A percentile compares a stretch with the other conserved stretches of the same genome.
phyloP scores from a whole-genome alignment of 2,888 invertebrate species.

The Sylvicola cinctus region DNA sequence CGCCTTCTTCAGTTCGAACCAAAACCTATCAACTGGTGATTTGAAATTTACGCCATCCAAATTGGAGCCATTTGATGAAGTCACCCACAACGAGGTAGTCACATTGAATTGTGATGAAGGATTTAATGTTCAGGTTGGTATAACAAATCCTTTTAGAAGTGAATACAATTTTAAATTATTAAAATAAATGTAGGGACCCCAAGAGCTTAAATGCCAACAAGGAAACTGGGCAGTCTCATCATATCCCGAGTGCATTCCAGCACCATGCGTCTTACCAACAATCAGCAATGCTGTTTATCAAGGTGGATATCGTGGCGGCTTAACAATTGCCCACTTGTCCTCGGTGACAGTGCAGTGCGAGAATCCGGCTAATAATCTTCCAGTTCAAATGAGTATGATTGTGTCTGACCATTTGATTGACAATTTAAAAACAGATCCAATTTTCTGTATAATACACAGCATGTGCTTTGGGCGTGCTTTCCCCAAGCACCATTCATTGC shows the following conservation, averaged over 20 bases:
- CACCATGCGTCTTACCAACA: slow-evolving; percentile 21
- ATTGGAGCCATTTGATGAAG: slow-evolving; percentile 24
- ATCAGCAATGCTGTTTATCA: slow-evolving; percentile 21
- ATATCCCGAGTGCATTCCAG: slow-evolving; percentile 57
- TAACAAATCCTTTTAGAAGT: neutral
- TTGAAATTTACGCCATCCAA: slow-evolving; percentile 17
- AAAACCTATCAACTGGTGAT: slow-evolving; percentile 18
- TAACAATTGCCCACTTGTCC: slow-evolving; percentile 64
- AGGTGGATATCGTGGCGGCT: slow-evolving; percentile 58
- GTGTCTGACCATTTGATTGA: neutral
- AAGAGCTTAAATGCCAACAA: slow-evolving; percentile 53
- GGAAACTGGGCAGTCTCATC: slow-evolving; percentile 63
- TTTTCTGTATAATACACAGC: slow-evolving; percentile 4
- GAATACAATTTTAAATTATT: neutral
- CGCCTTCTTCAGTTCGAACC: slow-evolving; percentile 30
- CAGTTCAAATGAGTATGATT: slow-evolving; percentile 17
- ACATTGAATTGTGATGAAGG: slow-evolving; percentile 59
- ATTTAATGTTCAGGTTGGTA: slow-evolving; percentile 19
- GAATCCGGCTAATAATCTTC: slow-evolving; percentile 27
- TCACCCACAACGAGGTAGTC: slow-evolving; percentile 49
- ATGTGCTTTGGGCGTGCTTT: slow-evolving; percentile 19
- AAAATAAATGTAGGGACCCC: slow-evolving; percentile 34
- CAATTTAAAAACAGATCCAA: neutral
- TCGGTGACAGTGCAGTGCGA: slow-evolving; percentile 56
- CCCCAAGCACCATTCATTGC: slow-evolving; percentile 20